A percentile compares a stretch with the other conserved stretches of the same genome.
These are phyloP conservation scores for Leuciscus idus DNA, from an alignment of 2,113 vertebrate genomes.

Conservation along the genomic window DNA sequence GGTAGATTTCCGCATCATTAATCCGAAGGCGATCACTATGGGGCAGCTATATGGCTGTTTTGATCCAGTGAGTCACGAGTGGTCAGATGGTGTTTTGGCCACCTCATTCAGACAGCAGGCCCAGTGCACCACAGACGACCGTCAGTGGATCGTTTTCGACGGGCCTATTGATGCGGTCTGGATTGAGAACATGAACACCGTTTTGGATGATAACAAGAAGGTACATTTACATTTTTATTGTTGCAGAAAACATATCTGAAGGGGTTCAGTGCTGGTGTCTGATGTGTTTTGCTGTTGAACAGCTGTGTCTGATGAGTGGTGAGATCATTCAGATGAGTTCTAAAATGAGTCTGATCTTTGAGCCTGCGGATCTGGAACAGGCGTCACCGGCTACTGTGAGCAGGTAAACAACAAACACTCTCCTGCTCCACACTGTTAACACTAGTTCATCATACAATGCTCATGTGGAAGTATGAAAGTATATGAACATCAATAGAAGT, in stretches of 20 bases:
- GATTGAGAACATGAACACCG: conserved; percentile 98
- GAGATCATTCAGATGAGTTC: conserved; percentile 96
- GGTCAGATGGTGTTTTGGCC: conserved; percentile 89
- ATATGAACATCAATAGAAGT: neutral
- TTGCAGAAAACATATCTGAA: neutral
- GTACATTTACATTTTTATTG: conserved; percentile 61
- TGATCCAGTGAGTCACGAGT: conserved; percentile 88
- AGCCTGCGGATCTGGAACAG: conserved; percentile 88
- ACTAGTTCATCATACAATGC: neutral
- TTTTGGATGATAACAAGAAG: conserved; percentile 96
- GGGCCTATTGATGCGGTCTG: conserved; percentile 95
- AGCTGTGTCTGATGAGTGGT: conserved; percentile 95
- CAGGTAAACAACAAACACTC: conserved; percentile 73
- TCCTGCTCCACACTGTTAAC: neutral
- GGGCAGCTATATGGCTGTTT: conserved; percentile 91
- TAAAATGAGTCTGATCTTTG: conserved; percentile 95
- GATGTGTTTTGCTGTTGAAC: conserved; percentile 8
- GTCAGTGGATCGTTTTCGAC: conserved; percentile 95
- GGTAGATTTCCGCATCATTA: conserved; percentile 85
- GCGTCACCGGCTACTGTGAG: conserved; percentile 94
- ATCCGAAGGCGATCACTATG: conserved; percentile 93
- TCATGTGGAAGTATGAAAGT: neutral
- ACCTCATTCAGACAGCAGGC: conserved; percentile 87
- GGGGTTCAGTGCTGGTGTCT: neutral
- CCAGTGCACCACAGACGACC: conserved; percentile 75